Percentiles rank a stretch among this genome's conserved stretches.
Evolutionary conservation across 1,140 invertebrate species (phyloP).

Genomic region (Galendromus occidentalis): DNA sequence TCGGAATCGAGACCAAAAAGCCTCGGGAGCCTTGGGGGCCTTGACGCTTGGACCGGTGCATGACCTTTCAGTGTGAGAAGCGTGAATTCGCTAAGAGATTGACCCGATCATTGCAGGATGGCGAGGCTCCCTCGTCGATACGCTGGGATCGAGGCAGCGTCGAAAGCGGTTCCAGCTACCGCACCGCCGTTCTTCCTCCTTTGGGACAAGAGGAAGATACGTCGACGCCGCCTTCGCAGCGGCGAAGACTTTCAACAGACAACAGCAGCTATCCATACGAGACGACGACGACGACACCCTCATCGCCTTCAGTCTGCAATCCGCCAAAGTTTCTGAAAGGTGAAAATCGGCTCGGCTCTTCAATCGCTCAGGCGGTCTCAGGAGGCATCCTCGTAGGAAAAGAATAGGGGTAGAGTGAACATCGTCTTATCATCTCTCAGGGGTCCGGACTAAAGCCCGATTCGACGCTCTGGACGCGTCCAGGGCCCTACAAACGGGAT

Average conservation of each 20-base stretch:
- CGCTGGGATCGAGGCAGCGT: constrained; percentile 9
- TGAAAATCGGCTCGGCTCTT: no score
- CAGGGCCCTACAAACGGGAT: not conserved
- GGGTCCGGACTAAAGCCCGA: not conserved
- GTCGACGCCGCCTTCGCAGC: not conserved
- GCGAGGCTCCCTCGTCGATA: no score
- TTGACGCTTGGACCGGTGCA: no score
- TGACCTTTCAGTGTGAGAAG: no score
- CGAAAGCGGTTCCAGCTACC: constrained; percentile 5
- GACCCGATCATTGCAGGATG: no score
- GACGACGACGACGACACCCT: not conserved
- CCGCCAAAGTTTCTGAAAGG: constrained; percentile 9
- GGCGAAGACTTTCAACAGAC: not conserved
- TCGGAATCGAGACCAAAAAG: no score
- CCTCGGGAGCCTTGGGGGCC: no score
- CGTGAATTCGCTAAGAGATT: no score
- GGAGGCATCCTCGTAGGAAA: no score
- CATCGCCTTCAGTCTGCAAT: not conserved
- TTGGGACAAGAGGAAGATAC: not conserved
- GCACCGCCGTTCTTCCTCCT: not conserved
- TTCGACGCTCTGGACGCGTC: constrained; percentile 1
- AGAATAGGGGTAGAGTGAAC: no score
- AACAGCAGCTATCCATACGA: not conserved
- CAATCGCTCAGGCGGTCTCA: no score
- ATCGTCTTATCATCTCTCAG: no score